These are phyloP conservation scores for Thera britannica DNA, from an alignment of 2,888 invertebrate genomes.

Conservation along the genomic window DNA sequence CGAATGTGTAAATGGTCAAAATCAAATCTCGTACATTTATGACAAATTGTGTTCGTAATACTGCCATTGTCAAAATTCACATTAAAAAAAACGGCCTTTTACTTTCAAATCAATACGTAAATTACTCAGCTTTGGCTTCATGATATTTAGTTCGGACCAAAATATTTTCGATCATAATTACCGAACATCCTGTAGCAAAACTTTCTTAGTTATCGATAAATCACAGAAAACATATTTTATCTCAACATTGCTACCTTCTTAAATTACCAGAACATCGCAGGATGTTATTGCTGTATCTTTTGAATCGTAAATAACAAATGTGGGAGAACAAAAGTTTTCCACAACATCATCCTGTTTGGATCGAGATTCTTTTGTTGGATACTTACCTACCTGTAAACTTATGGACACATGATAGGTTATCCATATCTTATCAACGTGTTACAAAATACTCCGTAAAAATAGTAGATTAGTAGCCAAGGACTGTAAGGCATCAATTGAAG, in stretches of 20 bases:
- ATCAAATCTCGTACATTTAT: too few species aligned
- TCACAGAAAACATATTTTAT: slow-evolving; percentile 3
- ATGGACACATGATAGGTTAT: background rate
- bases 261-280: slow-evolving; percentile 57
- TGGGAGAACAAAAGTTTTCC: slow-evolving; percentile 70
- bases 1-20: too few species aligned
- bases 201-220: slow-evolving; percentile 10
- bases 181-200: slow-evolving; percentile 6
- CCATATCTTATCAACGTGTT: too few species aligned
- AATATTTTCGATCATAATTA: slow-evolving; percentile 3
- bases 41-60: too few species aligned
- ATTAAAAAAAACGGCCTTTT: too few species aligned
- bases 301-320: slow-evolving; percentile 80
- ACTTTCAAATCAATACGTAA: too few species aligned
- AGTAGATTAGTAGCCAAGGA: too few species aligned
- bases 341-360: slow-evolving; percentile 72
- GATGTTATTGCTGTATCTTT: slow-evolving; percentile 72
- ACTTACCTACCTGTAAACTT: slow-evolving; percentile 25
- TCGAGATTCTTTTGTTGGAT: slow-evolving; percentile 54
- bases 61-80: too few species aligned
- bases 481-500: too few species aligned
- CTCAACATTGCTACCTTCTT: slow-evolving; percentile 31
- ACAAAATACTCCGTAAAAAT: too few species aligned
- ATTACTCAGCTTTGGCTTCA: background rate
- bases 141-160: background rate